A percentile compares a stretch with the other conserved stretches of the same genome.
These are phyloP conservation scores for Onychomys leucogaster DNA, from an alignment of 2,797 vertebrate species.

Conservation along the genomic window DNA sequence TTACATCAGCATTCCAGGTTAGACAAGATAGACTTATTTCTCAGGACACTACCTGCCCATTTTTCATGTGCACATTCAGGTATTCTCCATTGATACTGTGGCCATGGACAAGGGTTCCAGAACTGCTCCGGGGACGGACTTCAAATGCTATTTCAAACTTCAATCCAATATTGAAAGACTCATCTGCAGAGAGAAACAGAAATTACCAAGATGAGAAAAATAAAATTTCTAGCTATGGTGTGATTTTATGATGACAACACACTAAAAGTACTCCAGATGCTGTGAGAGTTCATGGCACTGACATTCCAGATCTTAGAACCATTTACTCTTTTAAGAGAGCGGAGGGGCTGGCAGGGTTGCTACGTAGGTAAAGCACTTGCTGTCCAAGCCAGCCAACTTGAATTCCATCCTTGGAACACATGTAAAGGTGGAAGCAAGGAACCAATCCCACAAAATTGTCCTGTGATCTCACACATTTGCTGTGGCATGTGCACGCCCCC, in stretches of 20 bases:
- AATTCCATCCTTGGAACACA: neutral
- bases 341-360: neutral
- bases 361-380: neutral
- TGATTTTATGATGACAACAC: neutral
- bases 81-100: constrained; percentile 90
- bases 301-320: neutral
- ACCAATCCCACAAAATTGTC: neutral
- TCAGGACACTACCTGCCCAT: constrained; percentile 89
- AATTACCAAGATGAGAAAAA: constrained; percentile 38
- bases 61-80: constrained; percentile 92
- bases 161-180: constrained; percentile 92
- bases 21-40: constrained; percentile 21
- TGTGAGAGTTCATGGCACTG: neutral
- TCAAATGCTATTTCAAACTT: constrained; percentile 95
- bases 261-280: neutral
- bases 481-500: neutral
- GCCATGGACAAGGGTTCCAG: constrained; percentile 93
- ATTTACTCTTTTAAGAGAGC: neutral
- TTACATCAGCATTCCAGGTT: neutral
- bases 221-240: constrained; percentile 29
- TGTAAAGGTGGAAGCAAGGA: neutral
- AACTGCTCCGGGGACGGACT: constrained; percentile 93
- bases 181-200: constrained; percentile 88
- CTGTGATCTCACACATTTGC: neutral
- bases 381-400: neutral